phyloP scores from a whole-genome alignment of 2,113 vertebrate species.

The Oreochromis aureus region DNA sequence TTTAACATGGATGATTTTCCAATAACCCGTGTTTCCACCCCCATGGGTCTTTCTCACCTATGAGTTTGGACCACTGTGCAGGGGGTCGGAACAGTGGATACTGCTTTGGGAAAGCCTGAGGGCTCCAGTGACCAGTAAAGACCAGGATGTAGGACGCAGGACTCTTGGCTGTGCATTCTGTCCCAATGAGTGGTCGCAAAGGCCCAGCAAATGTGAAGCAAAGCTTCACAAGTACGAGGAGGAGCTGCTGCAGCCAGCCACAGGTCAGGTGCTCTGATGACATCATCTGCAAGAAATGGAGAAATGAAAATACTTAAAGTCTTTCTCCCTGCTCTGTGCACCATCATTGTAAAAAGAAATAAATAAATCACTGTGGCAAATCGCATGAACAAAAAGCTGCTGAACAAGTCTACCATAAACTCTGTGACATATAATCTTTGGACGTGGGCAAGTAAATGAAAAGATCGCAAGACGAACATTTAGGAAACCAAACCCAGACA shows the following conservation, averaged over 20 bases:
- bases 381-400: not conserved
- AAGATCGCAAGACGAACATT: not conserved
- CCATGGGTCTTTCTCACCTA: slow-evolving; percentile 61
- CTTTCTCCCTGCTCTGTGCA: not conserved
- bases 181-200: slow-evolving; percentile 48
- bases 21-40: not conserved
- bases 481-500: slow-evolving; percentile 39
- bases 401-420: not conserved
- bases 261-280: slow-evolving; percentile 58
- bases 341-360: not conserved
- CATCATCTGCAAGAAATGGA: slow-evolving; percentile 66
- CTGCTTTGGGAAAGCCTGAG: slow-evolving; percentile 76
- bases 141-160: slow-evolving; percentile 76
- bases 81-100: slow-evolving; percentile 78
- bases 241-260: slow-evolving; percentile 67
- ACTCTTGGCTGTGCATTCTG: slow-evolving; percentile 65
- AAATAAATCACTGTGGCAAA: not conserved
- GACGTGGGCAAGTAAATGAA: not conserved
- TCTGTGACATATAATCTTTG: not conserved
- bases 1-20: not conserved
- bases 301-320: not conserved
- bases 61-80: slow-evolving; percentile 80
- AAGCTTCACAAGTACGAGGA: slow-evolving; percentile 63
- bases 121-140: slow-evolving; percentile 77
- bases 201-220: slow-evolving; percentile 49